phyloP scores from a whole-genome alignment of 2,113 vertebrate species.

The Tapirus terrestris region DNA sequence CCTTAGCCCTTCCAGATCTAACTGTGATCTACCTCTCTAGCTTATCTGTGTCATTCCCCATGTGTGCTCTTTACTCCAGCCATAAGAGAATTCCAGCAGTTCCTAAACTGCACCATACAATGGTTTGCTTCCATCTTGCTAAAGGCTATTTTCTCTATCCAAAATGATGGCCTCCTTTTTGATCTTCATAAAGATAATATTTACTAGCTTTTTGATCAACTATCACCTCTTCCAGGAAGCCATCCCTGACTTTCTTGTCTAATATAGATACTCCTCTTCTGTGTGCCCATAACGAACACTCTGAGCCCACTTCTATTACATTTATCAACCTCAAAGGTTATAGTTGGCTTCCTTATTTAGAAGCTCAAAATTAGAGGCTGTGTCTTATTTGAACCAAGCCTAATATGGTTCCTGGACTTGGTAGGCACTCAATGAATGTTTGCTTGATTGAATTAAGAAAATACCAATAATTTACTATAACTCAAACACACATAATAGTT shows the following conservation, averaged over 20 bases:
- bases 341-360: not conserved
- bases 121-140: not conserved
- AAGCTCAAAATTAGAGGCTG: conserved; percentile 18
- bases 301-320: not conserved
- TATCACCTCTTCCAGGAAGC: not conserved
- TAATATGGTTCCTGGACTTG: not conserved
- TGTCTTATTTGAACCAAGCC: not conserved
- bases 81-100: not conserved
- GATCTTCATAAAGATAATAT: not conserved
- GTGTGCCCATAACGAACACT: not conserved
- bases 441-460: conserved; percentile 25
- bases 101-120: not conserved
- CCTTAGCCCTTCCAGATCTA: not conserved
- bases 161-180: not conserved
- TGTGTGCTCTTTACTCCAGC: not conserved
- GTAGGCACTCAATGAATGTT: not conserved
- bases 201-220: not conserved
- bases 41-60: not conserved
- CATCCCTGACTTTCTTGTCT: not conserved
- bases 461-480: not conserved
- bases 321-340: not conserved
- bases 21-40: not conserved
- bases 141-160: not conserved
- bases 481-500: not conserved
- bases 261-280: not conserved